Evolutionary conservation across 2,888 invertebrate genomes (phyloP), one percentile per base, ranked within the genome.

Genomic region (Drosophila borborema): DNA sequence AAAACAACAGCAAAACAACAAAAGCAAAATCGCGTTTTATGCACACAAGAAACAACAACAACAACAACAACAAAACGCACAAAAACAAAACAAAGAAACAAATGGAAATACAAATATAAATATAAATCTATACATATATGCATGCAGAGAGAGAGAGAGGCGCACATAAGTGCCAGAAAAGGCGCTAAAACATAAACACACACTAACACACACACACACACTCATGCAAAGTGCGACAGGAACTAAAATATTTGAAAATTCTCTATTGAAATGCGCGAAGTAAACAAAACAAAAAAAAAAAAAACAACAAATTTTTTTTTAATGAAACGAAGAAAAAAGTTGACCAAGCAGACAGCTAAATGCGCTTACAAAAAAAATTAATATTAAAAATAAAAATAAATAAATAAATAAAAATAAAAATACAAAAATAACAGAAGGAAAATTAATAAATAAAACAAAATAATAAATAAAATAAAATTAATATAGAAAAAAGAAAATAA

Each of bases 241-340:
- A 65, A 51, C 64, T 65, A 48, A 45, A 77, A 78, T 79, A 77
- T 79, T 74, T 79, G 34, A 59, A 70, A 78, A 69, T 64, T 61
- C 79, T 66, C 74, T 69, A 61, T 79, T 68, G 74, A 64, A 62
- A 59, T 43, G 61, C 62, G 34, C 6, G 28, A 46, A 67, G 62
- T 58, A 67, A 64, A 72, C 67, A 64, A 55, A 45, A 66, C 61
- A 40, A 20, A 51, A 28, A 5, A 28, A 0, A 9, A 20, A n/a
- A n/a, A n/a, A n/a, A n/a, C n/a, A n/a, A n/a, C n/a, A n/a, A n/a
- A n/a, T n/a, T n/a, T 23, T 46, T 18, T 45, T 34, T 48, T 48
- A 49, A 49, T 31, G 18, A 49, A 49, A 6, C 1, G 10, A 14
- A n/a, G 12, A 5, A 10, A 20, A 12, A 14, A 34, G 20, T 16